Evolutionary conservation across 2,888 invertebrate species (phyloP).

Genomic region (Druceiella hillmani): DNA sequence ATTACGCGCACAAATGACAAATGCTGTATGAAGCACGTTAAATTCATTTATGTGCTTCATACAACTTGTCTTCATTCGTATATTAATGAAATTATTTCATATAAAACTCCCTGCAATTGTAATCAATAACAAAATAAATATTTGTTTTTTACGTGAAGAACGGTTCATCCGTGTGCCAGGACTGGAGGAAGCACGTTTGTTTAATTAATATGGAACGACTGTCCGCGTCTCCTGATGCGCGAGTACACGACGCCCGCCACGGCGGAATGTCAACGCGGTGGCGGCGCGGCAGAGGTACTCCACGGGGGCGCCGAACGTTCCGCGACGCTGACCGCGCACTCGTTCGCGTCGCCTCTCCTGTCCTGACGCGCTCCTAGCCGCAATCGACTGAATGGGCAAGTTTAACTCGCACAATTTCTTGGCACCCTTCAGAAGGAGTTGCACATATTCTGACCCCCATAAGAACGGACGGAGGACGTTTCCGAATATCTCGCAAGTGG

Average conservation of each 20-base stretch:
- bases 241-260: slow-evolving; percentile 1
- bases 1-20: too few relatives aligned
- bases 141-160: too few relatives aligned
- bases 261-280: neutral
- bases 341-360: neutral
- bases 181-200: too few relatives aligned
- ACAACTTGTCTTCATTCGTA: too few relatives aligned
- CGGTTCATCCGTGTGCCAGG: too few relatives aligned
- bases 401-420: neutral
- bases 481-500: too few relatives aligned
- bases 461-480: neutral
- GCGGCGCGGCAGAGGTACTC: neutral
- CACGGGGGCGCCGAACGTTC: neutral
- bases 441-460: neutral
- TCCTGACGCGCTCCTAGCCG: neutral
- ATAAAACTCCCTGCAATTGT: too few relatives aligned
- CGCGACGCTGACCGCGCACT: neutral
- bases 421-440: neutral
- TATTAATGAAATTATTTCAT: too few relatives aligned
- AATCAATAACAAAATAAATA: too few relatives aligned
- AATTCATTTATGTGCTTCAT: too few relatives aligned
- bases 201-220: too few relatives aligned
- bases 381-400: neutral
- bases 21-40: too few relatives aligned
- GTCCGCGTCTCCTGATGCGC: neutral